Evolutionary conservation across 2,113 vertebrate genomes (phyloP).

Genomic region (Megaceryle torquata): DNA sequence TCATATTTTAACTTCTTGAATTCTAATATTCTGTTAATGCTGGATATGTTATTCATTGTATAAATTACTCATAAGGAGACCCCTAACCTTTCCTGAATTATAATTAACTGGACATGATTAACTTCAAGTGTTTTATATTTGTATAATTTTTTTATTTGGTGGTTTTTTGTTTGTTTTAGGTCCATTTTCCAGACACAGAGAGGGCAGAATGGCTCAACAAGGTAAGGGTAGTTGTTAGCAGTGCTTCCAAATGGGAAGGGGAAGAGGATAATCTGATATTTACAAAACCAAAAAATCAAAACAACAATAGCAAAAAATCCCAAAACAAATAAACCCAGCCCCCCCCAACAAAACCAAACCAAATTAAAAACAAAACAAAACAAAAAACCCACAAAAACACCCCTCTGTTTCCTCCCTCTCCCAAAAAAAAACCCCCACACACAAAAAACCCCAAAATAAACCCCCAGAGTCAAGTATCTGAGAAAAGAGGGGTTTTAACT

Average conservation of each 20-base stretch:
- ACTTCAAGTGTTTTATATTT: not conserved
- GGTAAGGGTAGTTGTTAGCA: slow-evolving; percentile 70
- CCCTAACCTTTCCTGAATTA: not conserved
- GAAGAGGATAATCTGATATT: not conserved
- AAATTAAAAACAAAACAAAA: too few species aligned
- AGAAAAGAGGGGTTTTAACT: not conserved
- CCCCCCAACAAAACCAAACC: too few species aligned
- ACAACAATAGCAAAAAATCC: too few species aligned
- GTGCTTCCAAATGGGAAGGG: not conserved
- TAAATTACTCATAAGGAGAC: not conserved
- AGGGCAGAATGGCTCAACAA: slow-evolving; percentile 98
- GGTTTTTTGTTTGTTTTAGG: slow-evolving; percentile 66
- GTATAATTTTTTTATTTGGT: not conserved
- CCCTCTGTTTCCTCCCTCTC: too few species aligned
- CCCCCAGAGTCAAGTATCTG: not conserved
- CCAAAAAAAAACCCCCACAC: too few species aligned
- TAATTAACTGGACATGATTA: not conserved
- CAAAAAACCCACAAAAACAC: too few species aligned
- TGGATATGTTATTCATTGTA: not conserved
- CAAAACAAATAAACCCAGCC: too few species aligned
- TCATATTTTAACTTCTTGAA: not conserved
- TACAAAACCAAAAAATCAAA: not conserved
- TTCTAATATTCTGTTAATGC: not conserved
- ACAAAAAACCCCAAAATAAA: too few species aligned
- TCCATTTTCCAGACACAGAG: slow-evolving; percentile 96